Evolutionary conservation across 2,797 vertebrate species (phyloP), one percentile per base, ranked within the genome.

Genomic region (Margarornis squamiger): DNA sequence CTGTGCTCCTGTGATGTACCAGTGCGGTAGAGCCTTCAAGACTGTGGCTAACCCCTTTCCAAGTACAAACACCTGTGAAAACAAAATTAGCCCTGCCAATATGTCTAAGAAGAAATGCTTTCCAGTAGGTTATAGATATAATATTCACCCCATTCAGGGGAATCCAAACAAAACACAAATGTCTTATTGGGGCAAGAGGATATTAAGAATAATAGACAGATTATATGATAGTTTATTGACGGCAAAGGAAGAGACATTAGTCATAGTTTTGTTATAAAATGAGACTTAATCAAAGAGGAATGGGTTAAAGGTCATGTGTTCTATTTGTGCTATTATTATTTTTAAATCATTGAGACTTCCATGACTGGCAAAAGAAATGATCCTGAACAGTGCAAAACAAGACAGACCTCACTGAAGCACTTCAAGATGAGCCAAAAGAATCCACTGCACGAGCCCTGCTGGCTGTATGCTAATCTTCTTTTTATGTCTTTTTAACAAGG

Each of bases 51-150:
- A 98, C 98, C 98, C 97, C 98, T 97, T 98, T 98, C 98, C 98
- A 99, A 99, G 98, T 98, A 99, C 98, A 99, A 99, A 98, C 99
- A 99, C 99, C 99, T 99, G 99, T 98, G 98, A 99, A 99, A 99
- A 99, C 99, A 99, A 98, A 98, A 98, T 97, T 97, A 98, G 97
- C 97, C 98, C 97, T 96, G 97, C 97, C 96, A 98, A 98, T 98
- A 98, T 97, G 97, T 98, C 98, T 98, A 98, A 98, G 97, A 96
- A 97, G 98, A 98, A 98, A 98, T 97, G 97, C 97, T 97, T 97
- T 98, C 95, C 97, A 98, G 98, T 99, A 99, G 99, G 98, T 99
- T 99, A 99, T 98, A 99, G 98, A 98, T 98, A 98, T 98, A 98
- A 98, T 98, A 98, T 98, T 98, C 98, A 98, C 98, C 98, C 97